A percentile compares a stretch with the other conserved stretches of the same genome.
These are phyloP conservation scores for Ophion obscuratus DNA, from an alignment of 2,888 invertebrate species.

Conservation along the genomic window DNA sequence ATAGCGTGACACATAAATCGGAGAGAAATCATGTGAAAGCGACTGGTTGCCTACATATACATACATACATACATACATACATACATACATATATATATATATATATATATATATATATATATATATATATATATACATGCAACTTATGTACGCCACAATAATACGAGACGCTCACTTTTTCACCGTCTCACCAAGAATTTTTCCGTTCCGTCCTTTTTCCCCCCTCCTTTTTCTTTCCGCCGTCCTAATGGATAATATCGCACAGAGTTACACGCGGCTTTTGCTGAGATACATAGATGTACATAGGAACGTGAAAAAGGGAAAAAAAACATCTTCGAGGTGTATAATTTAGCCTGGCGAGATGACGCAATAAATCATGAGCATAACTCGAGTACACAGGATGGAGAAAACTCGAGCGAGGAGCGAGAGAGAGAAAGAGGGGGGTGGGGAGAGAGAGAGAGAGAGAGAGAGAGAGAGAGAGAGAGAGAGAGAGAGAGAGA, in stretches of 20 bases:
- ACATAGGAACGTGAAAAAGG: not conserved
- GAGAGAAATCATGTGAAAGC: slow-evolving; percentile 66
- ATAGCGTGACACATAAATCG: slow-evolving; percentile 60
- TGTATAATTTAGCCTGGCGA: slow-evolving; percentile 47
- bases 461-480: no score
- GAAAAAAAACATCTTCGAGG: slow-evolving; percentile 34
- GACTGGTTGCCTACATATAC: not conserved
- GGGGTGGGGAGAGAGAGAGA: no score
- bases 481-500: no score
- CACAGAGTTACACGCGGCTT: slow-evolving; percentile 24
- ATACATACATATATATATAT: no score
- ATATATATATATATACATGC: not conserved
- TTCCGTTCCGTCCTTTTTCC: slow-evolving; percentile 22
- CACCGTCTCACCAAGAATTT: slow-evolving; percentile 45
- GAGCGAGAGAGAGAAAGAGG: not conserved
- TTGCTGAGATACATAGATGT: slow-evolving; percentile 1
- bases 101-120: not conserved
- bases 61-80: not conserved
- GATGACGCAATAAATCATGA: slow-evolving; percentile 64
- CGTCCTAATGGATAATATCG: slow-evolving; percentile 30
- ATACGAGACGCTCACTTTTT: slow-evolving; percentile 49
- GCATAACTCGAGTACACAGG: slow-evolving; percentile 46
- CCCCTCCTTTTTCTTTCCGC: not conserved
- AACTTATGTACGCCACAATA: slow-evolving; percentile 41
- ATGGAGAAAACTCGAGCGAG: slow-evolving; percentile 18